Evolutionary conservation across 2,797 vertebrate species (phyloP).

Genomic region (Lutjanus campechanus): DNA sequence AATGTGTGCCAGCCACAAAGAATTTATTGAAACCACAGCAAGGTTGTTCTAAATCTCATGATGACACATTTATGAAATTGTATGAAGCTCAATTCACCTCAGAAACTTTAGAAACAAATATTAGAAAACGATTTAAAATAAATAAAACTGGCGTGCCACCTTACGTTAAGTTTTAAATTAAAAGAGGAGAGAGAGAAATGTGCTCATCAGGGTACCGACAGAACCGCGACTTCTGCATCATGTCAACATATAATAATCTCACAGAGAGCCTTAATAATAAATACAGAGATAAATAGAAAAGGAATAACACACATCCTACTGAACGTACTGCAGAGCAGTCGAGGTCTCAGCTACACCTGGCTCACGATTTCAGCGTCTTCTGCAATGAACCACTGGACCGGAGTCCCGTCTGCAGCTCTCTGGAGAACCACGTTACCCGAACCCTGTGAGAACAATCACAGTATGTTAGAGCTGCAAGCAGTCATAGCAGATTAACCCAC

Average conservation of each 20-base stretch:
- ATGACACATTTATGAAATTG: constrained; percentile 43
- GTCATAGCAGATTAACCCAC: no score
- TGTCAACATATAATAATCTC: constrained; percentile 70
- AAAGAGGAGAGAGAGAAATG: constrained; percentile 45
- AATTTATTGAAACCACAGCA: constrained; percentile 51
- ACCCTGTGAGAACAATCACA: constrained; percentile 74
- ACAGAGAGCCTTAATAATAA: constrained; percentile 85
- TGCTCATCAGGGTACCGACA: constrained; percentile 44
- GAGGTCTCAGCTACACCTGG: constrained; percentile 86
- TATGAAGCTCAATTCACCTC: constrained; percentile 51
- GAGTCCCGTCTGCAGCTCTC: constrained; percentile 88
- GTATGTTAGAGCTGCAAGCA: neutral
- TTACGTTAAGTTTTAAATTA: constrained; percentile 78
- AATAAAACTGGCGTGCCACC: constrained; percentile 78
- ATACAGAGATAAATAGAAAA: constrained; percentile 75
- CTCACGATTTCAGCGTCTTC: constrained; percentile 92
- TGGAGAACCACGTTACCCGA: constrained; percentile 87
- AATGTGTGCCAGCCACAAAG: constrained; percentile 82
- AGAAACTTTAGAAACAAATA: constrained; percentile 34
- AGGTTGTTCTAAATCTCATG: constrained; percentile 20
- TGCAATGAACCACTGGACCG: constrained; percentile 90
- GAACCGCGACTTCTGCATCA: constrained; percentile 56
- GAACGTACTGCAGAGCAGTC: constrained; percentile 20
- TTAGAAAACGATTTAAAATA: constrained; percentile 68
- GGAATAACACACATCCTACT: constrained; percentile 38